These are phyloP conservation scores for Agrotis puta DNA, from an alignment of 2,888 invertebrate genomes.

Conservation along the genomic window DNA sequence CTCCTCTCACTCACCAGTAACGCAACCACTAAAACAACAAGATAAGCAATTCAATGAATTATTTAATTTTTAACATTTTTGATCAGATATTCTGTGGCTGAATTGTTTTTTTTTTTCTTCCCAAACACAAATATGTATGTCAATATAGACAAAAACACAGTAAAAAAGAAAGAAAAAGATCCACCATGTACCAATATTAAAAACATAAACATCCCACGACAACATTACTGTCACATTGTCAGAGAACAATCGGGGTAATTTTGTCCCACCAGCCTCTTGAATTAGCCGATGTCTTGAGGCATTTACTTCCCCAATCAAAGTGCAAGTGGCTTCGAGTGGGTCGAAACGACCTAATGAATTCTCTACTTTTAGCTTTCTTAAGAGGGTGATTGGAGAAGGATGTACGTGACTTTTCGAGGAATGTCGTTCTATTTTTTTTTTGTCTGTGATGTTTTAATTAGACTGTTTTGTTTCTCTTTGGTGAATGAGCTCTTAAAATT, in stretches of 20 bases:
- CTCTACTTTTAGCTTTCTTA: constrained; percentile 77
- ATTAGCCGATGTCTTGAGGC: constrained; percentile 82
- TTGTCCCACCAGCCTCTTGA: constrained; percentile 80
- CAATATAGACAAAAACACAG: too few relatives aligned
- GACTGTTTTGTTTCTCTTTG: constrained; percentile 15
- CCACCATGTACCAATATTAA: constrained; percentile 50
- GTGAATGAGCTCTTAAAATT: neutral
- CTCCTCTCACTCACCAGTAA: too few relatives aligned
- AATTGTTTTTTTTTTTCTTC: too few relatives aligned
- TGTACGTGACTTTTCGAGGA: constrained; percentile 73
- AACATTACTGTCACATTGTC: constrained; percentile 74
- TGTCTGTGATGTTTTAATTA: constrained; percentile 28
- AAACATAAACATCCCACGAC: constrained; percentile 66
- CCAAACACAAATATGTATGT: too few relatives aligned
- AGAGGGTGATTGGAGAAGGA: constrained; percentile 52
- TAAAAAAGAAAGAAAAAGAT: too few relatives aligned
- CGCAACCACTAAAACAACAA: too few relatives aligned
- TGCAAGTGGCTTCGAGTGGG: constrained; percentile 86
- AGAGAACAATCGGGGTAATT: constrained; percentile 82
- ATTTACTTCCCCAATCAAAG: constrained; percentile 89
- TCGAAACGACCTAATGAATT: constrained; percentile 87
- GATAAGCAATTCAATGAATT: too few relatives aligned
- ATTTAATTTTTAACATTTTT: too few relatives aligned
- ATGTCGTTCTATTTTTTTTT: constrained; percentile 22
- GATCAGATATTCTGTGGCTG: too few relatives aligned